Evolutionary conservation across 2,797 vertebrate genomes (phyloP).

Genomic region (Merluccius polli): DNA sequence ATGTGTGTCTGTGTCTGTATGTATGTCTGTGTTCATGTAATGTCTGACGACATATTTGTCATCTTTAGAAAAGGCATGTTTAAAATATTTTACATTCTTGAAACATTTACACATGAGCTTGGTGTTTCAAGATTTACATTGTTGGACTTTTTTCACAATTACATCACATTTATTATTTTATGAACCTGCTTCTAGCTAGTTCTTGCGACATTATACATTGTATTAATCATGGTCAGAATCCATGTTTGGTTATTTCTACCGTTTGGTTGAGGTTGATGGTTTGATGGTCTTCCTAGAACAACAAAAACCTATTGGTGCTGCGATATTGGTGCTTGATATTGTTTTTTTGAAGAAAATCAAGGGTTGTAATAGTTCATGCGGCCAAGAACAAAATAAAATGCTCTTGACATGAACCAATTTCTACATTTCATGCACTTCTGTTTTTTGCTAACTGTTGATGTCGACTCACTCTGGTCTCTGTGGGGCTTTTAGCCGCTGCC

Average conservation of each 20-base stretch:
- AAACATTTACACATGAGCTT: conserved; percentile 1
- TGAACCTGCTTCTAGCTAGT: background rate
- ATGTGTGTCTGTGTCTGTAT: too few species aligned
- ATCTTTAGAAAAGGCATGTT: background rate
- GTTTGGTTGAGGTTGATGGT: background rate
- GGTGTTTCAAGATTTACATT: background rate
- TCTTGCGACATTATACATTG: background rate
- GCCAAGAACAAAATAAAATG: background rate
- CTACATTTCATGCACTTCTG: background rate
- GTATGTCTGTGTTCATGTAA: background rate
- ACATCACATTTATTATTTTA: background rate
- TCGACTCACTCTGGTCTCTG: background rate
- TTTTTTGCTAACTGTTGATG: background rate
- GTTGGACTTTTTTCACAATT: background rate
- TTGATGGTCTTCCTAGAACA: too few species aligned
- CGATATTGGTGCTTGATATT: too few species aligned
- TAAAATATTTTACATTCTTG: background rate
- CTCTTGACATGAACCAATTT: background rate
- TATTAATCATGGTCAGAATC: background rate
- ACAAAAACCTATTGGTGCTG: too few species aligned
- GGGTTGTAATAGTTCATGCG: background rate
- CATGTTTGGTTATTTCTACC: background rate
- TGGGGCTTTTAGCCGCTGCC: conserved; percentile 78
- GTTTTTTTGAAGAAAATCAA: background rate
- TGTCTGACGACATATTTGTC: background rate